Evolutionary conservation across 2,113 vertebrate species (phyloP), one percentile per base, ranked within the genome.

Genomic region (Otus sunia): DNA sequence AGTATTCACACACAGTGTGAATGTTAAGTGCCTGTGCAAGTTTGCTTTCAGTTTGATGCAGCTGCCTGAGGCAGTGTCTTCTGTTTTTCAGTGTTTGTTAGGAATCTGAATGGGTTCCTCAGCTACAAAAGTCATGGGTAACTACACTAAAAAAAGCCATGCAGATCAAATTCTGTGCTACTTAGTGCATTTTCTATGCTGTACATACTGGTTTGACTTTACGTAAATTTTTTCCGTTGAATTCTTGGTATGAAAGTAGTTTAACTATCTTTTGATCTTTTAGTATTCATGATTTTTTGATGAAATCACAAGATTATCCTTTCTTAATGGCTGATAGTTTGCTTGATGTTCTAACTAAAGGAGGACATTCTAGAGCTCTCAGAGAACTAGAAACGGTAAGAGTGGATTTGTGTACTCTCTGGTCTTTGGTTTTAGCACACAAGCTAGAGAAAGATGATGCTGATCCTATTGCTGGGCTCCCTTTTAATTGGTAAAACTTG

Each of bases 321-420:
- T 98, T 98, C 96, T 98, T 99, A 85, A 98, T 99, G 98, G 99
- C 99, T n/a, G 99, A 99, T 96, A 99, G 99, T 88, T 96, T 99
- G 71, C 97, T 99, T 97, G 99, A 99, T 67, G 99, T 98, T 34
- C 88, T 99, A 80, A 99, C 99, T 12, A 99, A 99, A 90, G 99
- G 99, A 88, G 98, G 99, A 50, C 99, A 99, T 97, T 99, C 99
- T 14, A 99, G 97, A 96, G 96, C 97, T 47, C 98, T 99, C 53
- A 98, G 98, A 94, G 98, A 98, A 75, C 88, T 98, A 1, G 98
- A 98, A 95, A 68, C 6, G 94, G 99, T 99, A 98, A 99, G 98
- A 85, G 34, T 29, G 27, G n/a, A 22, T 81, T 69, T 55, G 53
- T 83, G 37, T 86, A 7, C 64, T 71, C 2, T 29, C 13, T 84